Base-by-base conservation (phyloP, 2,888 invertebrate species). In the Cyclophora punctaria region DNA sequence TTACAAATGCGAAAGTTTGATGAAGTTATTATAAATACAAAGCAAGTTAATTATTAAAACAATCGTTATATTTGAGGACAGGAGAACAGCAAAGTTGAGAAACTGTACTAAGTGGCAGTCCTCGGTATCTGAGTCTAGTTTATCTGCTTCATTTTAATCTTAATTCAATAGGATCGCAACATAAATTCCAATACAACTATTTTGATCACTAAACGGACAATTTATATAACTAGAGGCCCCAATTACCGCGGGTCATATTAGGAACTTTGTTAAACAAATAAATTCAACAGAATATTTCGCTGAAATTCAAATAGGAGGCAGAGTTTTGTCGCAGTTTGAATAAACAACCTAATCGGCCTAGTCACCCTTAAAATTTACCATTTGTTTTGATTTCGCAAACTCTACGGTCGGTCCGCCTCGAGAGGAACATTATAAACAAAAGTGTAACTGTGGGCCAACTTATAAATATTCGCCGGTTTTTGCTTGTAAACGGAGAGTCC, bases 401-500 rank as follows among this genome's bases (percentile, higher is more conserved):
- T 58, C 43, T 53, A 60, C 62, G 58, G 46, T 55, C 53, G 49
- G 50, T 52, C 48, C 41, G 47, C 65, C 69, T 66, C 71, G 44
- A 49, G 69, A 73, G 78, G 52, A 69, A 68, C 73, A 80, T 81
- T 71, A 62, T 73, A 77, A 80, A 78, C 75, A 78, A 82, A 82
- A 83, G 78, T 82, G 78, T 75, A 5, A 44, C 44, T 33, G 44
- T 44, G 20, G 33, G 34, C 71, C 78, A 79, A 83, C 81, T 85
- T 84, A 79, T 79, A 78, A 82, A 81, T 82, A 81, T 83, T 80
- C 74, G 62, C 70, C 68, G 61, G 63, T 60, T 66, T 67, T 77
- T 75, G 78, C 71, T 78, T 64, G 70, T 64, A 63, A 65, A 59
- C 79, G 84, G 83, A 78, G 80, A 84, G 83, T 84, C 73, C 69